Base-by-base conservation (phyloP, 1,140 invertebrate species). In the Nymphalis io region DNA sequence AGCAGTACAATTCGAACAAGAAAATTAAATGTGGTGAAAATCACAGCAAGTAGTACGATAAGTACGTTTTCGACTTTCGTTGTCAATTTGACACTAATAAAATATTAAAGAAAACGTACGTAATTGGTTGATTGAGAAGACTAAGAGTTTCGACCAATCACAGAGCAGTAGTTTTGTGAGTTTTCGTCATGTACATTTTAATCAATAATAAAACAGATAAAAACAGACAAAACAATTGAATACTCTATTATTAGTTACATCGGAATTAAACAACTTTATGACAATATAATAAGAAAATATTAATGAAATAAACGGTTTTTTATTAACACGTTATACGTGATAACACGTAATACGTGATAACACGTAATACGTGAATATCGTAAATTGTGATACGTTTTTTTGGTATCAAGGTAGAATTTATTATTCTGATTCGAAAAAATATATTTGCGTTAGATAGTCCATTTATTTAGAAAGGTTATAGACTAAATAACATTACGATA, bases 11-110 rank as follows among this genome's bases (percentile, higher is more conserved):
- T 53, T 61, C 55, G 27, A 42, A 42, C 11, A 23, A n/a, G 20
- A 51, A 27, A 60, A 55, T 60, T 53, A 46, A 44, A 68, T 42
- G 58, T 60, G 59, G 59, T 61, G 20, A 60, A 60, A 60, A 61
- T 60, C 59, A 68, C 58, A 61, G 58, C 66, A 68, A 68, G 59
- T 68, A 53, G 38, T 59, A 55, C 20, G 23, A 23, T 23, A 67
- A 67, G 42, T 67, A 38, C 15, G 65, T 60, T 67, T 60, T 67
- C 57, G 16, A 57, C 53, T 67, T 60, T 67, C 57, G 16, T 51
- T 39, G 33, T 55, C 21, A 55, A 55, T n/a, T 55, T 55, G 23
- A 23, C 51, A 55, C 13, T 15, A 55, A 0, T 11, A 18, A 1
- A 11, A 51, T 51, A 11, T 18, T 5, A 51, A 46, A 46, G 15